Conservation (phyloP, 1,140 invertebrate genomes). For the Paramacrobiotus metropolitanus region DNA sequence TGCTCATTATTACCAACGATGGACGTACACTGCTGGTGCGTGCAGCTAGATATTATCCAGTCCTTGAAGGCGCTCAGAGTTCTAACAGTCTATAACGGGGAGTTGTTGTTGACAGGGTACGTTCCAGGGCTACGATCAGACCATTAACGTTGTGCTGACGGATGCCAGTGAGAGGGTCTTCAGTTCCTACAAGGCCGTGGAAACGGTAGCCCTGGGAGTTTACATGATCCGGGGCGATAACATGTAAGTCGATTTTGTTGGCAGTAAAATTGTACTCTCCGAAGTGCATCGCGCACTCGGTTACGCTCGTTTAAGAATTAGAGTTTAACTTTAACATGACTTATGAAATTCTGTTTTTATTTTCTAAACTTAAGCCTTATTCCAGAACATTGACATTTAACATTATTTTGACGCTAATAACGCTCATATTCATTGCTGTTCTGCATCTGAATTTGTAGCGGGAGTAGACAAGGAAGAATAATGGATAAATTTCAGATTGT, state of each 20-base stretch:
- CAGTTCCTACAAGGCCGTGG: slow-evolving; percentile 64
- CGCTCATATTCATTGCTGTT: slow-evolving; percentile 7
- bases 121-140: slow-evolving; percentile 84
- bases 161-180: slow-evolving; percentile 94
- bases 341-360: slow-evolving; percentile 10
- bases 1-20: not conserved
- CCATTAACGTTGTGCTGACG: slow-evolving; percentile 87
- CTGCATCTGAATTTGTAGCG: too few relatives aligned
- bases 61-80: not conserved
- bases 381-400: not conserved
- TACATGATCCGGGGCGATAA: slow-evolving; percentile 96
- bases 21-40: not conserved
- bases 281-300: too few relatives aligned
- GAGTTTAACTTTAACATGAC: too few relatives aligned
- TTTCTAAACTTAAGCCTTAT: not conserved
- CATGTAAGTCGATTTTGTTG: slow-evolving; percentile 37
- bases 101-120: slow-evolving; percentile 37
- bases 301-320: too few relatives aligned
- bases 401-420: not conserved
- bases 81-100: not conserved
- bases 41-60: not conserved
- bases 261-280: slow-evolving; percentile 6
- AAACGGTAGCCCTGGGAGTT: slow-evolving; percentile 81
- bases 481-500: too few relatives aligned
- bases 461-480: too few relatives aligned